Evolutionary conservation across 2,113 vertebrate species (phyloP), one percentile per base, ranked within the genome.

Genomic region (Aix galericulata): DNA sequence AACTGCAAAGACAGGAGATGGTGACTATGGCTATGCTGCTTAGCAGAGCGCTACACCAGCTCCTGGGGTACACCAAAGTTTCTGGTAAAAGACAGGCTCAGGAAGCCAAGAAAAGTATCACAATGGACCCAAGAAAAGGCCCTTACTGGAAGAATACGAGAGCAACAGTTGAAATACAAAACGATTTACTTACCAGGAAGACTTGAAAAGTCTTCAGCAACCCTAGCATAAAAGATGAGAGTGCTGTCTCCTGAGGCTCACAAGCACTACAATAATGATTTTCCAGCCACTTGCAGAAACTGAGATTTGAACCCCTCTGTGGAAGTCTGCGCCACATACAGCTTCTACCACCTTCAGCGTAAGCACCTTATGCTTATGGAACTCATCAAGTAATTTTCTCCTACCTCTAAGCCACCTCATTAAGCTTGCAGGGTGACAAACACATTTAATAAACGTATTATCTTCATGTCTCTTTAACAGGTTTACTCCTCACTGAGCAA

Each of bases 111-210:
- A 7, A 2, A 76, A 88, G 36, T 9, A 20, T 56, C 38, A 76
- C 1, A 2, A 5, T 0, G 1, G 36, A 75, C 15, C 29, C 26
- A 31, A 3, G 9, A 13, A 53, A 82, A 71, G 16, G 18, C 9
- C 42, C 13, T 20, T 60, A 27, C 31, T 48, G 4, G 8, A 8
- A 81, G 13, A n/a, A 27, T 14, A 75, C 7, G 40, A 40, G 29
- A 79, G 40, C 12, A 69, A 25, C 15, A 75, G 46, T 5, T 56
- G 17, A 62, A 83, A 77, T 8, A 53, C 0, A 0, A 36, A 52
- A 50, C 31, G 25, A 7, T 50, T 48, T 59, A 71, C 23, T 64
- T 11, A 46, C 25, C 52, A 68, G 18, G 4, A 75, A 68, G 52
- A 44, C n/a, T 1, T 71, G 9, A 67, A 38, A 55, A 71, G 62